Conservation (phyloP, 2,797 vertebrate genomes). For the Chrosomus eos region DNA sequence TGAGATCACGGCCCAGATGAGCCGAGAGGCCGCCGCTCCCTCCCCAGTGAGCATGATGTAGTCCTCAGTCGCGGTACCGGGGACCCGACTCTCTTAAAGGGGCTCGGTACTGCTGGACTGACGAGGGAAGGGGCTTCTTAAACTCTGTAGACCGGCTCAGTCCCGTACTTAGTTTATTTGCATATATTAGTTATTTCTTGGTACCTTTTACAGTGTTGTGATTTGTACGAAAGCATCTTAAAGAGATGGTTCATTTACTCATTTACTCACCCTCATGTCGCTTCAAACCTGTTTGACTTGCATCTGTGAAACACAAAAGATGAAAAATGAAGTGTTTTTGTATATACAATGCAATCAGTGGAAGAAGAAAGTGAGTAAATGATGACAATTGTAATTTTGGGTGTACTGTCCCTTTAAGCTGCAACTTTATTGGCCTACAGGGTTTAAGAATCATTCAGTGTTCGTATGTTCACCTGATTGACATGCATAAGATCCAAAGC, state of each 20-base stretch:
- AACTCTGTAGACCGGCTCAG: slow-evolving; percentile 36
- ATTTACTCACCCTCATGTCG: not conserved
- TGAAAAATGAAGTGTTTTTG: not conserved
- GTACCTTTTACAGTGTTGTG: slow-evolving; percentile 9
- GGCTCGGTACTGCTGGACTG: slow-evolving; percentile 16
- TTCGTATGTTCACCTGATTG: slow-evolving; percentile 6
- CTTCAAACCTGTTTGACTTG: not conserved
- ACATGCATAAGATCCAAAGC: slow-evolving; percentile 47
- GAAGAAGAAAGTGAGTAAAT: not conserved
- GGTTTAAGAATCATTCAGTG: slow-evolving; percentile 38
- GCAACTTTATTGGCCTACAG: not conserved
- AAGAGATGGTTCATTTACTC: not conserved
- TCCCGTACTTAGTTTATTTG: not conserved
- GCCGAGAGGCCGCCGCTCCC: slow-evolving; percentile 77
- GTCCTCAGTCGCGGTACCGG: slow-evolving; percentile 55
- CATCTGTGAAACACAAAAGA: not conserved
- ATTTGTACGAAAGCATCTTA: not conserved
- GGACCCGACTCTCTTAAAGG: slow-evolving; percentile 31
- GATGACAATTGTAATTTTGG: not conserved
- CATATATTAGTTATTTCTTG: not conserved
- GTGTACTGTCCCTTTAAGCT: slow-evolving; percentile 13
- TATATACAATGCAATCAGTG: not conserved
- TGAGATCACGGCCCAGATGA: slow-evolving; percentile 87
- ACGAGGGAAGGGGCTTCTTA: not conserved
- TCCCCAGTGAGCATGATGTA: slow-evolving; percentile 63